Evolutionary conservation across 2,888 invertebrate genomes (phyloP), one percentile per base, ranked within the genome.

Genomic region (Sphinx pinastri): DNA sequence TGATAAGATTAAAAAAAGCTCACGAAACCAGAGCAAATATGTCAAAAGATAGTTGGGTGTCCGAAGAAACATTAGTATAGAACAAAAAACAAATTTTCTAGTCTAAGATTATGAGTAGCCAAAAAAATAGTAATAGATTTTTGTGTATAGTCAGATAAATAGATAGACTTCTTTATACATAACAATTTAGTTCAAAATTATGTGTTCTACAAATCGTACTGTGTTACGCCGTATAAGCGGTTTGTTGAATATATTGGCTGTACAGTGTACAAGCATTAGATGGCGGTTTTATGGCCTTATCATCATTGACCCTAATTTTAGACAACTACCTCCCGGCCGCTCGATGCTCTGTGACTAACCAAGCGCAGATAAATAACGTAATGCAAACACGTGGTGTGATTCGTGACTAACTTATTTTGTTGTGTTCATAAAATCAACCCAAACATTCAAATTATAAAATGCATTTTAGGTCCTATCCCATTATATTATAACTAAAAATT

Each of bases 291-390:
- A 86, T 80, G 76, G 83, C 81, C 83, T 85, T 87, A 87, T 89
- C 87, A 90, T 88, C 90, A 89, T 90, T 91, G 91, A 90, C 90
- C 90, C 82, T 91, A 91, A 91, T 91, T 91, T 91, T 81, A 86
- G 81, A 78, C 79, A 81, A 69, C 75, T 82, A 79, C 79, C 84
- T 81, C 86, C 81, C 79, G 63, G 79, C 81, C 70, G 72, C 72
- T 74, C 70, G 60, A 59, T 71, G 63, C 60, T 49, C 60, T 68
- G 70, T 71, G 78, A 79, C 75, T 78, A 77, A 77, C 70, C 71
- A 67, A 66, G 67, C 52, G 51, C 52, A 52, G 69, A 69, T 49
- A 58, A 54, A 55, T 19, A 55, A 63, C 60, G 69, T 60, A 16
- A 47, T 38, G 60, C 45, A 52, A 69, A 70, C 70, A 67, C 67